Percentiles rank a stretch among this genome's conserved stretches.
phyloP scores from a whole-genome alignment of 2,113 vertebrate genomes.

The Marcusenius ussheri region DNA sequence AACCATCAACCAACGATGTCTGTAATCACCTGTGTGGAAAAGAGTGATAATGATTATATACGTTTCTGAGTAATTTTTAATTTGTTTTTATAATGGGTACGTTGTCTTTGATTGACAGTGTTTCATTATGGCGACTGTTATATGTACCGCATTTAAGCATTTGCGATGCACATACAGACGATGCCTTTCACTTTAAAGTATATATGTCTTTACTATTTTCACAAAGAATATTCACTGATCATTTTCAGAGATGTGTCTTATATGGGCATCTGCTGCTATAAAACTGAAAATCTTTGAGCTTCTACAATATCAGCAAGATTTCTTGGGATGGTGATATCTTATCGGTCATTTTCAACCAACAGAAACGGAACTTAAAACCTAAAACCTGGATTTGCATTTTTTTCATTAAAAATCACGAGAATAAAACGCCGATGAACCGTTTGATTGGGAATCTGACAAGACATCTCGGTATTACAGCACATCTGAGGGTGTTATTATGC shows the following conservation, averaged over 20 bases:
- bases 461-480: conserved; percentile 48
- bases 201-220: not conserved
- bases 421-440: conserved; percentile 47
- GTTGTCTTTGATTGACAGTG: not conserved
- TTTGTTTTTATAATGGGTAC: not conserved
- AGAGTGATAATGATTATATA: not conserved
- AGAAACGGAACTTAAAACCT: not conserved
- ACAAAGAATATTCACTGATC: not conserved
- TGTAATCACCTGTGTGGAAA: not conserved
- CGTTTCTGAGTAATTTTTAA: not conserved
- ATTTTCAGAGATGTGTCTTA: not conserved
- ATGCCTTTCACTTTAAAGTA: not conserved
- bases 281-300: not conserved
- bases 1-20: not conserved
- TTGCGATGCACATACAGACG: not conserved
- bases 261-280: not conserved
- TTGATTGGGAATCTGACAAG: conserved; percentile 43
- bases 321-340: not conserved
- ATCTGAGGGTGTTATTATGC: conserved; percentile 68
- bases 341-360: conserved; percentile 4
- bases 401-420: conserved; percentile 30
- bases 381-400: conserved; percentile 28
- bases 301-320: not conserved
- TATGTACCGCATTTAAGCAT: not conserved
- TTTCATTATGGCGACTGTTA: not conserved